A percentile compares a stretch with the other conserved stretches of the same genome.
phyloP scores from a whole-genome alignment of 2,113 vertebrate species.

The Pseudonaja textilis region DNA sequence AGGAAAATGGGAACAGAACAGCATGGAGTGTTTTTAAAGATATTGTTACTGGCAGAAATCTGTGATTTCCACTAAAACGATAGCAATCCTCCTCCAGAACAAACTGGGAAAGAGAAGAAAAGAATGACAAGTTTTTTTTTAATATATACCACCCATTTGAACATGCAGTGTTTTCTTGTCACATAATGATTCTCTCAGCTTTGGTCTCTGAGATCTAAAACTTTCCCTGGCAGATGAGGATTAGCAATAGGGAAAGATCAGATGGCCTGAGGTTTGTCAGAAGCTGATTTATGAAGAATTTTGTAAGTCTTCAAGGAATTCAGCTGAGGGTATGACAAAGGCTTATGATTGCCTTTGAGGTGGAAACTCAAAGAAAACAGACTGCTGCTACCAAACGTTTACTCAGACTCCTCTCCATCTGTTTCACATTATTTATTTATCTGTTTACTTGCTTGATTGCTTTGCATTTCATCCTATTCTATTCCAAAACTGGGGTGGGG shows the following conservation, averaged over 20 bases:
- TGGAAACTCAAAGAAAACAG: constrained; percentile 14
- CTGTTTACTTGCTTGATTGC: not conserved
- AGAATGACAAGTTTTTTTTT: not conserved
- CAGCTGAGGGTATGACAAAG: not conserved
- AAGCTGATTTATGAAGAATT: not conserved
- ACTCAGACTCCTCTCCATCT: not conserved
- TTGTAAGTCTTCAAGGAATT: not conserved
- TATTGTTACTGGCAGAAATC: not conserved
- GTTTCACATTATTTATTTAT: not conserved
- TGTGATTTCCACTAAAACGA: not conserved
- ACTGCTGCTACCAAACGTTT: not conserved
- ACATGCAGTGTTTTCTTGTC: not conserved
- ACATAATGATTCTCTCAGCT: not conserved
- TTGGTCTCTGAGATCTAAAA: not conserved
- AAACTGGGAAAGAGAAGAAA: not conserved
- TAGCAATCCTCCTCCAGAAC: not conserved
- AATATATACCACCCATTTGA: not conserved
- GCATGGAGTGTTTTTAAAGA: not conserved
- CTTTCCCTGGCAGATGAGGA: not conserved
- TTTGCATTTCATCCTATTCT: not conserved
- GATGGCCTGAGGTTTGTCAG: constrained; percentile 3
- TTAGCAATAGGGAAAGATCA: not conserved
- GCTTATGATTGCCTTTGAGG: not conserved
- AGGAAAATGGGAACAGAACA: not conserved
- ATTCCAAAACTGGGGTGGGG: not conserved